These are phyloP conservation scores for Trichosurus vulpecula DNA, from an alignment of 2,797 vertebrate genomes.

Conservation along the genomic window DNA sequence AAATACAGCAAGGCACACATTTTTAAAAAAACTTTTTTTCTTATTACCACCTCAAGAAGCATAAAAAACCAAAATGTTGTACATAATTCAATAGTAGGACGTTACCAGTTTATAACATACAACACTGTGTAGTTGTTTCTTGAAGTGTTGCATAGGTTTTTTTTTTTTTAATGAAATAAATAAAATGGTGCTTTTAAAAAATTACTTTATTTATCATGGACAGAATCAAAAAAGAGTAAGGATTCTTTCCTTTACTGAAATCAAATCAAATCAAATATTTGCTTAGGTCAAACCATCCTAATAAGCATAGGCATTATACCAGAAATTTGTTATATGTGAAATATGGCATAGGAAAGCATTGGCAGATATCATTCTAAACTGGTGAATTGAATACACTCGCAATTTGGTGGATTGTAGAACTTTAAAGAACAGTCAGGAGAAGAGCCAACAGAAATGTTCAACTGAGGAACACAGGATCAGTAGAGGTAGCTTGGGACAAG, in stretches of 20 bases:
- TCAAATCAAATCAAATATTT: conserved; percentile 81
- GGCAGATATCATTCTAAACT: conserved; percentile 77
- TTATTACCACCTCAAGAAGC: conserved; percentile 87
- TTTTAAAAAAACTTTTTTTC: conserved; percentile 84
- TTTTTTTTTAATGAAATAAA: conserved; percentile 83
- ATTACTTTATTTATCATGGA: conserved; percentile 75
- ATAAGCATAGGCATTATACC: conserved; percentile 79
- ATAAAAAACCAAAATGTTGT: conserved; percentile 85
- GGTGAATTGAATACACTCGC: conserved; percentile 62
- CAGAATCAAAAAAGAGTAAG: conserved; percentile 74
- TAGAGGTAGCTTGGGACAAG: conserved; percentile 89
- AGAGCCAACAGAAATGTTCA: conserved; percentile 74
- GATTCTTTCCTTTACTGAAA: conserved; percentile 79
- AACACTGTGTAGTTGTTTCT: conserved; percentile 88
- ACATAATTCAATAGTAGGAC: conserved; percentile 85
- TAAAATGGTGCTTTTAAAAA: conserved; percentile 77
- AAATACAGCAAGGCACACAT: conserved; percentile 98
- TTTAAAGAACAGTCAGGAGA: conserved; percentile 72
- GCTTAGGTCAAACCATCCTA: conserved; percentile 79
- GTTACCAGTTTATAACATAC: conserved; percentile 87
- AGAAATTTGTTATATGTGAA: conserved; percentile 71
- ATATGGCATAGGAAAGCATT: conserved; percentile 81
- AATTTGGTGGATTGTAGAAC: conserved; percentile 73
- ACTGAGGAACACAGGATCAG: conserved; percentile 80
- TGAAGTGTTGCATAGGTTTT: conserved; percentile 95